A percentile compares a stretch with the other conserved stretches of the same genome.
Evolutionary conservation across 2,888 invertebrate species (phyloP).

Genomic region (Eupithecia subumbrata): DNA sequence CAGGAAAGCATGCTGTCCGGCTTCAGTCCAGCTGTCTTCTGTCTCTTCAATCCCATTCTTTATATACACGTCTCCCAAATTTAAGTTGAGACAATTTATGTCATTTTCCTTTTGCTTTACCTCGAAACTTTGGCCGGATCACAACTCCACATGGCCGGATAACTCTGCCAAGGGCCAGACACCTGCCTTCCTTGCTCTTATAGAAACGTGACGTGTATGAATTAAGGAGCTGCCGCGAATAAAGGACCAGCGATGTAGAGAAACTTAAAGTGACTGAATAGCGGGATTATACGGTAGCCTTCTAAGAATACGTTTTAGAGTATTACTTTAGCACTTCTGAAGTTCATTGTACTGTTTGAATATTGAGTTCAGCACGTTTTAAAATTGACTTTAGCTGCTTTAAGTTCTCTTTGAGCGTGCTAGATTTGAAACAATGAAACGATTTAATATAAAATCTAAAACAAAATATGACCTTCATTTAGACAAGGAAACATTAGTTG

Average conservation of each 20-base stretch:
- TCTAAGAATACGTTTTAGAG: constrained; percentile 18
- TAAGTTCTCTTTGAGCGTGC: not conserved
- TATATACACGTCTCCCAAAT: no score
- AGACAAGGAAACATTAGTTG: not conserved
- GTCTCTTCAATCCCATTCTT: not conserved
- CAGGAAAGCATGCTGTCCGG: not conserved
- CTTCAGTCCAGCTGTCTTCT: not conserved
- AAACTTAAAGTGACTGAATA: constrained; percentile 49
- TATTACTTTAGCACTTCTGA: constrained; percentile 6
- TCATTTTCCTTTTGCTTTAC: not conserved
- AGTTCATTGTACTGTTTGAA: constrained; percentile 9
- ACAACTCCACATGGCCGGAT: constrained; percentile 10
- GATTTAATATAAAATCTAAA: not conserved
- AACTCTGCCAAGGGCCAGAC: constrained; percentile 5
- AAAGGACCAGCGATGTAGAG: constrained; percentile 50
- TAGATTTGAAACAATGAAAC: not conserved
- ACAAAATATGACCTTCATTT: not conserved
- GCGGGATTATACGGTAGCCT: constrained; percentile 20
- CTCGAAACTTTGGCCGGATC: constrained; percentile 5
- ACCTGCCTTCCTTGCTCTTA: constrained; percentile 36
- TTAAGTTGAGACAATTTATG: not conserved
- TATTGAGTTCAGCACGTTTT: not conserved
- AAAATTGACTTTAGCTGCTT: not conserved
- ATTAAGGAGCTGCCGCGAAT: constrained; percentile 70
- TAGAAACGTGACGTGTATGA: constrained; percentile 78